These are phyloP conservation scores for Ashinkailepas kermadecensis DNA, from an alignment of 2,888 invertebrate species.

Conservation along the genomic window DNA sequence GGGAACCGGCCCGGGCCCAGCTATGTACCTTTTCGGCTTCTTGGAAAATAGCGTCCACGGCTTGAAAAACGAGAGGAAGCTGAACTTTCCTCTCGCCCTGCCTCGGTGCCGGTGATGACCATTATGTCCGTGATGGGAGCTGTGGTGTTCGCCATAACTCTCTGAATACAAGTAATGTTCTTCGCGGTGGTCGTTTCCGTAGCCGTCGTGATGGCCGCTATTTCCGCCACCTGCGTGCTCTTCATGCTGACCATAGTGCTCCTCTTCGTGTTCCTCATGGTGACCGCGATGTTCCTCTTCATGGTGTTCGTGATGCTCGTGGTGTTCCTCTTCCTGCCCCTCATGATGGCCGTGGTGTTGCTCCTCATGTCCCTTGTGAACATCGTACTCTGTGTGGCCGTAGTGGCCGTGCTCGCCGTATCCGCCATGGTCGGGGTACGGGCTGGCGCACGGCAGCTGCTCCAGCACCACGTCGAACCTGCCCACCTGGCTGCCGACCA, in stretches of 20 bases:
- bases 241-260: slow-evolving; percentile 9
- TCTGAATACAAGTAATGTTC: neutral
- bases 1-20: neutral
- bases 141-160: neutral
- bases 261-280: neutral
- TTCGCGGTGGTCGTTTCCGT: neutral
- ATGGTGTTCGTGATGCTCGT: neutral
- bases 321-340: neutral
- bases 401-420: neutral
- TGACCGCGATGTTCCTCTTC: neutral
- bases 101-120: neutral
- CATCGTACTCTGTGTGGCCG: neutral
- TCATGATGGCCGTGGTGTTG: neutral
- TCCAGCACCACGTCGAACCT: neutral
- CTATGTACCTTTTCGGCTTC: neutral
- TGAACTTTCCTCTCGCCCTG: neutral
- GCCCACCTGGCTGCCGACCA: neutral
- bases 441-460: neutral
- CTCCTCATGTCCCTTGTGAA: neutral
- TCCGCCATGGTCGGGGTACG: neutral
- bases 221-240: neutral
- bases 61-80: neutral
- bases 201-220: neutral
- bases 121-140: neutral
- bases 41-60: slow-evolving; percentile 3